Evolutionary conservation across 1,140 invertebrate species (phyloP), one percentile per base, ranked within the genome.

Genomic region (Medauroidea extradentata): DNA sequence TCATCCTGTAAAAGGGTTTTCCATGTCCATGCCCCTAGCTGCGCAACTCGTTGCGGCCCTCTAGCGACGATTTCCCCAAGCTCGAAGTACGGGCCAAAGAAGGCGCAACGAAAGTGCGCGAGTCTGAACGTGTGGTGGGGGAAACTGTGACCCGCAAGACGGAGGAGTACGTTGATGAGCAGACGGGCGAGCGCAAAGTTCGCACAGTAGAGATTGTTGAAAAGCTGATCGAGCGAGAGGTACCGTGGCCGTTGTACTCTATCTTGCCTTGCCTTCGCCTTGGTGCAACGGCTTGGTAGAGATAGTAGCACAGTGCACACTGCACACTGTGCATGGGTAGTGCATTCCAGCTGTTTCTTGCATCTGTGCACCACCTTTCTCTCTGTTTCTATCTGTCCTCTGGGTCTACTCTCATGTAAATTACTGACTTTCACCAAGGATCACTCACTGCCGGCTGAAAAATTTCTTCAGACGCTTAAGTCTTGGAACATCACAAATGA

Each of bases 211-310:
- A 94, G 83, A 90, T 92, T 81, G 88, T 93, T 79, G 91, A 95
- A 82, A 94, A 94, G 84, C 85, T 92, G 75, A 91, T 95, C 78
- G 91, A 95, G 79, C 91, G 89, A 84, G 91, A 95, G 91, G 91
- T 94, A 91, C 43, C 24, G 29, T 34, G 29, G 29, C 11, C 29
- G 29, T 34, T 11, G 29, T 34, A 34, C 29, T 34, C 29, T 34
- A 11, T 11, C 29, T 34, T 34, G 29, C 29, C 5, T 34, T 34
- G 29, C 29, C 5, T 34, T 34, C 5, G 29, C 29, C 29, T 34
- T 34, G 29, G 29, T 34, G 29, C 29, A 34, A 7, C 11, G 29
- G 29, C 29, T 34, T 34, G 29, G 29, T 34, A 34, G 29, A 34
- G 29, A n/a, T n/a, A n/a, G n/a, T n/a, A 34, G 29, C 29, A 34